These are phyloP conservation scores for Brachionus rotundiformis DNA, from an alignment of 1,140 invertebrate species.

Conservation along the genomic window DNA sequence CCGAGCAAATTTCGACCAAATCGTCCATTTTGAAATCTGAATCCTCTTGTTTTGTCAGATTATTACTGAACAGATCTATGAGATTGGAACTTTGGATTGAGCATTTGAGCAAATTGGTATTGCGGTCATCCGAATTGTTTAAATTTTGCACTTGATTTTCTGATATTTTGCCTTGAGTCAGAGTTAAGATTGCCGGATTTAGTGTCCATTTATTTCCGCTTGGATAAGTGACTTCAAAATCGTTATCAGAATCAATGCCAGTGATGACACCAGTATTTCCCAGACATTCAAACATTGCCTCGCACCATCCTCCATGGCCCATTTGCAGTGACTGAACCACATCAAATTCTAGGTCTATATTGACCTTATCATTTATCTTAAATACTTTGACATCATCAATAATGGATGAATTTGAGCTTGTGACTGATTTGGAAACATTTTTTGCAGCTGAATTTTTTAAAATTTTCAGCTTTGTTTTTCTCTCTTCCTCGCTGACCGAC, in stretches of 20 bases:
- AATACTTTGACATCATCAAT: background rate
- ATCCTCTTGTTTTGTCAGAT: slow-evolving; percentile 1
- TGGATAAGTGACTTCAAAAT: slow-evolving; percentile 94
- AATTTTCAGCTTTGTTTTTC: background rate
- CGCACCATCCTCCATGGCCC: slow-evolving; percentile 94
- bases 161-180: slow-evolving; percentile 67
- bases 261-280: slow-evolving; percentile 88
- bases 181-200: slow-evolving; percentile 90
- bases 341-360: slow-evolving; percentile 90
- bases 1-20: slow-evolving; percentile 88
- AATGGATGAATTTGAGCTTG: background rate
- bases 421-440: background rate
- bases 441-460: background rate
- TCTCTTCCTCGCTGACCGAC: background rate
- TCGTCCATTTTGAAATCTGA: slow-evolving; percentile 70
- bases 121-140: background rate
- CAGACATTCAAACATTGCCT: slow-evolving; percentile 95
- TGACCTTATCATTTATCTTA: slow-evolving; percentile 71
- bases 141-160: background rate
- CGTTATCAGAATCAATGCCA: slow-evolving; percentile 94
- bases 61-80: slow-evolving; percentile 31
- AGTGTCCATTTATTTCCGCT: slow-evolving; percentile 97
- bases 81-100: slow-evolving; percentile 37
- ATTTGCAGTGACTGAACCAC: slow-evolving; percentile 89
- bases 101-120: background rate